Conservation (phyloP, 2,888 invertebrate genomes). For the Emmelina monodactyla region DNA sequence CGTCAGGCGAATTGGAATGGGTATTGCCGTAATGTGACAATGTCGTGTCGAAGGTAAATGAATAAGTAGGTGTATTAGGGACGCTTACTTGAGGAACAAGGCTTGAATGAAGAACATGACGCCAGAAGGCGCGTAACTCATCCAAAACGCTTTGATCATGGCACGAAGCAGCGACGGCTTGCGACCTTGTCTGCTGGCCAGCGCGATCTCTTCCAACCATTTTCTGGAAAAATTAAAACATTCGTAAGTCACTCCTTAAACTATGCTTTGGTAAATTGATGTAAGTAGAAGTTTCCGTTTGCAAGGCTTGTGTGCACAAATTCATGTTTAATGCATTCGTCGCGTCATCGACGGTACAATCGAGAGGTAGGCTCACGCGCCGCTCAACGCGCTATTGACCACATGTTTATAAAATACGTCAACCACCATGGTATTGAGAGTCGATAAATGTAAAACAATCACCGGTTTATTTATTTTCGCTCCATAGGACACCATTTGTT, state of each 20-base stretch:
- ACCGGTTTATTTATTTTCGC: too few relatives aligned
- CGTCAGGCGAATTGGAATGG: neutral
- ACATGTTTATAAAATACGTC: slow-evolving; percentile 12
- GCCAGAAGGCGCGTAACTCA: slow-evolving; percentile 71
- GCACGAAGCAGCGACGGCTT: slow-evolving; percentile 72
- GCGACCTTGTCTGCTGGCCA: slow-evolving; percentile 59
- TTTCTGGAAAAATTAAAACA: slow-evolving; percentile 50
- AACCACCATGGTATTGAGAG: too few relatives aligned
- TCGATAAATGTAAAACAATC: too few relatives aligned
- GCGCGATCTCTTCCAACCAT: slow-evolving; percentile 71
- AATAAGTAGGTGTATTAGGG: slow-evolving; percentile 14
- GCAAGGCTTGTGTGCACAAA: neutral
- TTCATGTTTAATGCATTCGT: too few relatives aligned
- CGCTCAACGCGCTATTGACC: too few relatives aligned
- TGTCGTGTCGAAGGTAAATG: slow-evolving; percentile 19
- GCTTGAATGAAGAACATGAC: slow-evolving; percentile 68
- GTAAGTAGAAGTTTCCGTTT: neutral
- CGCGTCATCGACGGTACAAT: too few relatives aligned
- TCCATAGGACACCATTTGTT: too few relatives aligned
- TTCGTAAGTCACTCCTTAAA: neutral
- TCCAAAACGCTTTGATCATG: slow-evolving; percentile 72
- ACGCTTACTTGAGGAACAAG: slow-evolving; percentile 53
- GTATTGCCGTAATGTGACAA: slow-evolving; percentile 17
- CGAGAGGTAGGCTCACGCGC: too few relatives aligned
- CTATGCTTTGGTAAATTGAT: neutral